Evolutionary conservation across 2,113 vertebrate species (phyloP), one percentile per base, ranked within the genome.

Genomic region (Gracilinanus agilis): DNA sequence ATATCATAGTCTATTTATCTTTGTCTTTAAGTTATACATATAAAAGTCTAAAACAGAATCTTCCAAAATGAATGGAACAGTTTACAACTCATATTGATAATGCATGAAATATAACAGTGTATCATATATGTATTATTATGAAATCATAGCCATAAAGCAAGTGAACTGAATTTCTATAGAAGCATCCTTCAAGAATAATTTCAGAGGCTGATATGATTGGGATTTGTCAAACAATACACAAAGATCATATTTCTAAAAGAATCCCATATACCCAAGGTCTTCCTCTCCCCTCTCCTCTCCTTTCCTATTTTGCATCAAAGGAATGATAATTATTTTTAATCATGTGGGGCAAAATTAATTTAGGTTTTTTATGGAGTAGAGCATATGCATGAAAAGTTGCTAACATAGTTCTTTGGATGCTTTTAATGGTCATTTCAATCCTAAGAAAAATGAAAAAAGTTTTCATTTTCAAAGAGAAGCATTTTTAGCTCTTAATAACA

Each of bases 371-470:
- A 91, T 58, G 53, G 67, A 67, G 1, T 21, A 75, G 49, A 88
- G 55, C 44, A 54, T 44, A 40, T 90, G 29, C 90, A 49, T 92
- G 54, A 54, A 96, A 96, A 94, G 67, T 83, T 95, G 40, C 55
- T 53, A 91, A 88, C 53, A 96, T 25, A 21, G n/a, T 96, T 90
- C 9, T 67, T 97, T 91, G 88, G 29, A 40, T 91, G 75, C 53
- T 96, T 96, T 95, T 94, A 97, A 95, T 94, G 40, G 44, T 90
- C 93, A 44, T 56, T 49, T 89, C 88, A 92, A 75, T 93, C 88
- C 93, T 95, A 93, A 95, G 89, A 89, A 6, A 67, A 67, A 34
- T 67, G 61, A 67, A 34, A n/a, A 95, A 96, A 92, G 96, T 94
- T 97, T n/a, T 93, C 89, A 89, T 61, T 95, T 91, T 90, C 92